Evolutionary conservation across 2,888 invertebrate genomes (phyloP).

Genomic region (Dione juno): DNA sequence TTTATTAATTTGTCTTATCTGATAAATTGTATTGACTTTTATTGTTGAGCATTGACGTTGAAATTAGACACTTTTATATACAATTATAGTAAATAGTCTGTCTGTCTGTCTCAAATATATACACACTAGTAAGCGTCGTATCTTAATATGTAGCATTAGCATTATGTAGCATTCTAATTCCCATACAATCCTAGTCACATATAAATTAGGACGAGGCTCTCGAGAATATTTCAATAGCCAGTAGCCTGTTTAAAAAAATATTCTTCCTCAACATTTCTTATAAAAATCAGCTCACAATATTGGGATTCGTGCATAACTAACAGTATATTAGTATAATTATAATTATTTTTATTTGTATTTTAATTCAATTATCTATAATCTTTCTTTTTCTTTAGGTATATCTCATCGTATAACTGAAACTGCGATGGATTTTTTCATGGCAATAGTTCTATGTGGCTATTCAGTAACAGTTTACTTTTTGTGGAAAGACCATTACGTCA

Average conservation of each 20-base stretch:
- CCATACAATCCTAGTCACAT: no score
- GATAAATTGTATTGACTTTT: neutral
- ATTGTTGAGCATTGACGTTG: no score
- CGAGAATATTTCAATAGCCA: no score
- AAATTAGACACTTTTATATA: no score
- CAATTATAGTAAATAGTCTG: no score
- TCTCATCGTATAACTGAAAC: conserved; percentile 85
- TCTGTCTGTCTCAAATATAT: no score
- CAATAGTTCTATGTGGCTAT: conserved; percentile 85
- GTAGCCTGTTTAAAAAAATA: no score
- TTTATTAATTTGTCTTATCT: neutral
- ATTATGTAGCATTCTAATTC: no score
- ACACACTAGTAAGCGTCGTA: no score
- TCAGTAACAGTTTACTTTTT: conserved; percentile 85
- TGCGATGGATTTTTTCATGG: conserved; percentile 85
- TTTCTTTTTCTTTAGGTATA: conserved; percentile 59
- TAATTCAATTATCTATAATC: neutral
- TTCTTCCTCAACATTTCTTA: neutral
- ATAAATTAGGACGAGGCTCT: no score
- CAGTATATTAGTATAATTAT: neutral
- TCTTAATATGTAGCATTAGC: no score
- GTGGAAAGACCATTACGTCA: conserved; percentile 86
- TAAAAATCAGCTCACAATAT: neutral
- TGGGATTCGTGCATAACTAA: neutral
- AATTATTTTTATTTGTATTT: neutral